These are phyloP conservation scores for Drepanosiphum platanoidis DNA, from an alignment of 2,888 invertebrate species.

Conservation along the genomic window DNA sequence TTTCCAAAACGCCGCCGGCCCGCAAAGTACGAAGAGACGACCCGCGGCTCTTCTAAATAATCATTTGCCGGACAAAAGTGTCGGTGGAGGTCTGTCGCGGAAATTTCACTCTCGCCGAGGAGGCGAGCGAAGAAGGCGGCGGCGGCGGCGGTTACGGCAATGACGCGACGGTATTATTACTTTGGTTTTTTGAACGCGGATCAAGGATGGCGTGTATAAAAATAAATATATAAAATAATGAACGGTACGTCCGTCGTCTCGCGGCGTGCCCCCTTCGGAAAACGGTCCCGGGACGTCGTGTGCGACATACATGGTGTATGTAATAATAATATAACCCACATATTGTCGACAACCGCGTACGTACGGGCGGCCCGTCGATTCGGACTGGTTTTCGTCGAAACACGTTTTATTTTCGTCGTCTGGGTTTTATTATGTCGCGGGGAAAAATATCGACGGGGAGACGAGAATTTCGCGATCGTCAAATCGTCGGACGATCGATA, in stretches of 20 bases:
- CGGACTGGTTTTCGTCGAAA: constrained; percentile 29
- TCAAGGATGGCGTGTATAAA: not conserved
- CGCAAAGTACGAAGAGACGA: no score
- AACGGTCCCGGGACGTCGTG: not conserved
- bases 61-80: no score
- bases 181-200: not conserved
- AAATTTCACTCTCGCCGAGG: not conserved
- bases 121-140: not conserved
- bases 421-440: constrained; percentile 6
- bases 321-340: constrained; percentile 29
- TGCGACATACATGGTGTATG: not conserved
- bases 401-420: constrained; percentile 36
- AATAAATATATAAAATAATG: not conserved
- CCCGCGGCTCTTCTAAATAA: no score
- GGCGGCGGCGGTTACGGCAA: no score
- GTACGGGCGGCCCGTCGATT: constrained; percentile 13
- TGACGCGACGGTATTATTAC: not conserved
- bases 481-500: no score
- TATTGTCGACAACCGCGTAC: not conserved
- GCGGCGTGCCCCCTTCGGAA: not conserved
- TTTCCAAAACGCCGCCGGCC: no score
- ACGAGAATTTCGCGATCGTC: no score
- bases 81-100: no score
- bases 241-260: no score
- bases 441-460: not conserved